Conservation (phyloP, 2,113 vertebrate genomes). For the Rousettus leschenaultii region DNA sequence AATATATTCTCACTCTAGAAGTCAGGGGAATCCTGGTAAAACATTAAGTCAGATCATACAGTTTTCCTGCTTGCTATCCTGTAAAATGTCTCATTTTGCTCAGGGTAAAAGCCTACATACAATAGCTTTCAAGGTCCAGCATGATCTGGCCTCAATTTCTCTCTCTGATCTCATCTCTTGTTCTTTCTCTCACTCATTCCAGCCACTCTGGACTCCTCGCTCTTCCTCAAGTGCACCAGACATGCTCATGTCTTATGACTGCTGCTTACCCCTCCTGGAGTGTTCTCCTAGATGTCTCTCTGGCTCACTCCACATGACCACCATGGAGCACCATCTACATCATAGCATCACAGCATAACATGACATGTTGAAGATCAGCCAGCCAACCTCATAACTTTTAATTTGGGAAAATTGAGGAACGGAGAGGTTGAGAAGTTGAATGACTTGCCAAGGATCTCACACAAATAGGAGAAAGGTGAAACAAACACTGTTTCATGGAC, state of each 20-base stretch:
- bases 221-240: background rate
- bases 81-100: background rate
- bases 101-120: background rate
- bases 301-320: background rate
- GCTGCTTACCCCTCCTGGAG: background rate
- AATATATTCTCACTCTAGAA: background rate
- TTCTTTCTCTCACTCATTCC: background rate
- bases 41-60: background rate
- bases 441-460: background rate
- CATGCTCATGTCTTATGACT: background rate
- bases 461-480: background rate
- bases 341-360: background rate
- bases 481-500: background rate
- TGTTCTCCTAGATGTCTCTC: background rate
- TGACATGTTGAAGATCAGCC: accelerated
- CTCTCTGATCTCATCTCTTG: background rate
- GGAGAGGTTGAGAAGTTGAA: background rate
- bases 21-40: background rate
- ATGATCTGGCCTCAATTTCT: background rate
- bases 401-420: background rate
- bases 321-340: no score
- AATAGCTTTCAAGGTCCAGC: background rate
- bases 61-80: background rate
- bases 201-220: background rate
- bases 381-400: background rate